phyloP scores from a whole-genome alignment of 2,113 vertebrate genomes.

The Oreochromis spilurus region DNA sequence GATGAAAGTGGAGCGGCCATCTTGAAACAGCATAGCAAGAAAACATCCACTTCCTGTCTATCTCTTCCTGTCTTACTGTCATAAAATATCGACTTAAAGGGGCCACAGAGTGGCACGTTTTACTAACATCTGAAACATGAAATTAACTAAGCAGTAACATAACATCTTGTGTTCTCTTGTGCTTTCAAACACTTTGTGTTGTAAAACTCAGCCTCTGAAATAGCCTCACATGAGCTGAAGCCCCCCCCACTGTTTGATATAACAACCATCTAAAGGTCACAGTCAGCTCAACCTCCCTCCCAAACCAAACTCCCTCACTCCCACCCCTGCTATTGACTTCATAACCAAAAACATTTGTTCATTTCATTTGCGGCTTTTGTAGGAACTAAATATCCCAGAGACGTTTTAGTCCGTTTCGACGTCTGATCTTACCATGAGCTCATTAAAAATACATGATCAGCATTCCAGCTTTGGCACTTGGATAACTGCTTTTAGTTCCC shows the following conservation, averaged over 20 bases:
- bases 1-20: no score
- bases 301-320: background rate
- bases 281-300: background rate
- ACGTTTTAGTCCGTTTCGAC: conserved; percentile 49
- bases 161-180: background rate
- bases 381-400: conserved; percentile 56
- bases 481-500: conserved; percentile 37
- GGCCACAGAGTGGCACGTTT: no score
- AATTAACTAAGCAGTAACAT: no score
- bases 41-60: no score
- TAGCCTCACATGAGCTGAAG: background rate
- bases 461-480: conserved; percentile 39
- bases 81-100: no score
- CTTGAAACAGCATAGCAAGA: no score
- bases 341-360: conserved; percentile 54
- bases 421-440: conserved; percentile 58
- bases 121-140: no score
- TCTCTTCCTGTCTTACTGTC: no score
- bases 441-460: conserved; percentile 69
- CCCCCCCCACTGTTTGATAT: background rate
- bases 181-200: background rate
- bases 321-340: conserved; percentile 30
- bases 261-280: conserved; percentile 53
- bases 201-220: conserved; percentile 3
- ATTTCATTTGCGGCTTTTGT: conserved; percentile 59